Conservation (phyloP, 2,797 vertebrate genomes). For the Okamejei kenojei region DNA sequence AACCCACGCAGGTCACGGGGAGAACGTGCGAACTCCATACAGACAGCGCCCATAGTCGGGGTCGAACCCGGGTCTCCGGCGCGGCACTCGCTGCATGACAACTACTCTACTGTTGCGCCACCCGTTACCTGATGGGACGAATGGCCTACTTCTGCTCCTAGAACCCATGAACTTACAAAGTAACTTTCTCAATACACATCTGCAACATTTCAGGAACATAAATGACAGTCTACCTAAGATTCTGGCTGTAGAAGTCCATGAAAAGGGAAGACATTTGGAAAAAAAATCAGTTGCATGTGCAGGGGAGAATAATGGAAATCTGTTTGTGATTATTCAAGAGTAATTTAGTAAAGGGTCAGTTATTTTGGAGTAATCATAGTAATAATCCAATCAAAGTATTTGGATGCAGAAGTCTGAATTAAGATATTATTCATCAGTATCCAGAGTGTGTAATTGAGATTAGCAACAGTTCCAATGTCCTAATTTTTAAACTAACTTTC, state of each 20-base stretch:
- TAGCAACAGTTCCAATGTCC: neutral
- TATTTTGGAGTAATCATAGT: neutral
- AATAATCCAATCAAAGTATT: constrained; percentile 11
- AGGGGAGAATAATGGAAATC: neutral
- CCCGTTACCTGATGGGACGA: too few species aligned
- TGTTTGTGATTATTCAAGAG: neutral
- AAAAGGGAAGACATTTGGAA: neutral
- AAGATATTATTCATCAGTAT: neutral
- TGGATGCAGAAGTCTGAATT: neutral
- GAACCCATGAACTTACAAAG: too few species aligned
- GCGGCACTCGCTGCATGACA: too few species aligned
- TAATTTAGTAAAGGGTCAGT: neutral
- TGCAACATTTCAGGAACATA: neutral
- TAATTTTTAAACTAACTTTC: neutral
- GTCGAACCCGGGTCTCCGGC: too few species aligned
- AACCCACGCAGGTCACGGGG: too few species aligned
- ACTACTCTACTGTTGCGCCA: too few species aligned
- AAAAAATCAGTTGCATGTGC: neutral
- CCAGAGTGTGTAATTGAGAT: neutral
- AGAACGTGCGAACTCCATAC: too few species aligned
- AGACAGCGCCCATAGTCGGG: too few species aligned
- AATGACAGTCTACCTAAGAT: neutral
- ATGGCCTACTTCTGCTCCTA: too few species aligned
- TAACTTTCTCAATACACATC: neutral
- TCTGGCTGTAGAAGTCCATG: neutral